Base-by-base conservation (phyloP, 1,140 invertebrate species). In the Dufourea novaeangliae region DNA sequence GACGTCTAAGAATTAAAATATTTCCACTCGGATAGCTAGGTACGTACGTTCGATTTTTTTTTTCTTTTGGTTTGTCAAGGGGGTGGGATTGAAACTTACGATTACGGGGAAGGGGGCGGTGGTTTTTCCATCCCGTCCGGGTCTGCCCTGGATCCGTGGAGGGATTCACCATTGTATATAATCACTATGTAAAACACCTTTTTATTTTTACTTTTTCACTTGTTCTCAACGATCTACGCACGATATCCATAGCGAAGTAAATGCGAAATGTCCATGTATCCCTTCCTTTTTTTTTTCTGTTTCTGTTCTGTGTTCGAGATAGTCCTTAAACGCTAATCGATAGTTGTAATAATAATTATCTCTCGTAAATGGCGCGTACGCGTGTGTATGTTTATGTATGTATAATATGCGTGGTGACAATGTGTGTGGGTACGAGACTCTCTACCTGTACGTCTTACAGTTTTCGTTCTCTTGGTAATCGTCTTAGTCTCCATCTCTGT, bases 271-370 rank as follows among this genome's bases (percentile, higher is more conserved):
- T 73, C 79, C 61, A 52, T 63, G 67, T 62, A 66, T 79, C 57
- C 17, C 54, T 39, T 20, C 12, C 34, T 17, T 2, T 11, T 25
- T 0, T 37, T 20, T 37, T 20, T 46, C 41, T 46, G 14, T 46
- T 5, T 46, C 2, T 46, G 0, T 46, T 44, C 0, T 50, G 46
- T 50, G 46, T 57, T 54, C 52, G 72, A 82, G 54, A 79, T 77
- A 84, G 64, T 78, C n/a, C 86, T 88, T 90, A 87, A 83, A 88
- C 72, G 88, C 89, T 91, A 91, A 89, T 90, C 88, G 90, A 90
- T 91, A 89, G 83, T 88, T 78, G 81, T 87, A 76, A 79, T 85
- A 82, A 82, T 80, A 78, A 88, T 82, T 71, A 74, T 27, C 41
- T 63, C 69, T 46, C 61, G 56, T 69, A 67, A 68, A 34, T 76